These are phyloP conservation scores for Esox lucius DNA, from an alignment of 2,797 vertebrate genomes.

Conservation along the genomic window DNA sequence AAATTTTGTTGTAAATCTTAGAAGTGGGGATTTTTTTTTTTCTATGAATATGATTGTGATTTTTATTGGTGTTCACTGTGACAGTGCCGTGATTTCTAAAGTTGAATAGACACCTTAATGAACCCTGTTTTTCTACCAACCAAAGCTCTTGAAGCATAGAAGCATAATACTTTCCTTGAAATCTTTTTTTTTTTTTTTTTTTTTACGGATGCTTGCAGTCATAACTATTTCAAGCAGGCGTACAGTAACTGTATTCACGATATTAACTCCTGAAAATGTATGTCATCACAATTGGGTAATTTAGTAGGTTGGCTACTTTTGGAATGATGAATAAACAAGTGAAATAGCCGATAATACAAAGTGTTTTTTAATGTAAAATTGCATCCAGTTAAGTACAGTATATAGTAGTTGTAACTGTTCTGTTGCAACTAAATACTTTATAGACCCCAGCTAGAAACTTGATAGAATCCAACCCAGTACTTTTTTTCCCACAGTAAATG, in stretches of 20 bases:
- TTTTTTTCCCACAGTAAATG: neutral
- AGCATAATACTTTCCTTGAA: neutral
- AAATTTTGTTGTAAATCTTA: constrained; percentile 45
- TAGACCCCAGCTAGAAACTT: neutral
- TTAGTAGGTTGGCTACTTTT: neutral
- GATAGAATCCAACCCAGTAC: too few species aligned
- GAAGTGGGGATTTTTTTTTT: constrained; percentile 22
- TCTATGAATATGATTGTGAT: constrained; percentile 38
- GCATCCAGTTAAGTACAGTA: neutral
- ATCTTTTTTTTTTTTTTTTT: too few species aligned
- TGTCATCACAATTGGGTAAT: neutral
- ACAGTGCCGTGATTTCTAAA: constrained; percentile 51
- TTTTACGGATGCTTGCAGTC: neutral
- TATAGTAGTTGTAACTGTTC: neutral
- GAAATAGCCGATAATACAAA: neutral
- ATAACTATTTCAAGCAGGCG: neutral
- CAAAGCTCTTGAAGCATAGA: neutral
- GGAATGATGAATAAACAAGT: neutral
- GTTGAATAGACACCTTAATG: constrained; percentile 28
- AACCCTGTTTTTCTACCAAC: constrained; percentile 10
- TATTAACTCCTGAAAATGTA: neutral
- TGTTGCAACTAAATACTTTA: neutral
- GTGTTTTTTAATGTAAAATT: neutral
- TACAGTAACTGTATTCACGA: neutral
- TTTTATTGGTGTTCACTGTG: constrained; percentile 73